These are phyloP conservation scores for Neocrepidodera transversa DNA, from an alignment of 2,888 invertebrate genomes.

Conservation along the genomic window DNA sequence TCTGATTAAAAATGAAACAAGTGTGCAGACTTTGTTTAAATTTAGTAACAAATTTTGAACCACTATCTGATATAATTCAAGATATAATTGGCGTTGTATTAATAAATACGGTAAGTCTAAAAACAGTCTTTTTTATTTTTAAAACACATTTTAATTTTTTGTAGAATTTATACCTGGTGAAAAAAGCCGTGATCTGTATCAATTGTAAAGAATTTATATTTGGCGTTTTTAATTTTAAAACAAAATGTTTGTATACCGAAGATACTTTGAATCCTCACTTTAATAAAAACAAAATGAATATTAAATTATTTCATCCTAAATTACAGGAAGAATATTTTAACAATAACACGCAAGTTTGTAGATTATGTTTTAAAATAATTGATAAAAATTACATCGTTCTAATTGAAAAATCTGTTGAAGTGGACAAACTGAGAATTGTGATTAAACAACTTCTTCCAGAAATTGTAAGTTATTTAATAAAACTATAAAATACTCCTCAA, in stretches of 20 bases:
- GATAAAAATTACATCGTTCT: not conserved
- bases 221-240: not conserved
- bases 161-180: too few relatives aligned
- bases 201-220: not conserved
- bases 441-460: not conserved
- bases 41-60: too few relatives aligned
- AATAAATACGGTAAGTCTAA: too few relatives aligned
- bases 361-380: not conserved
- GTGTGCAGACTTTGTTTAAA: too few relatives aligned
- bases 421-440: not conserved
- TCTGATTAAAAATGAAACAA: too few relatives aligned
- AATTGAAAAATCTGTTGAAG: not conserved
- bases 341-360: not conserved
- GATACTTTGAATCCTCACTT: not conserved
- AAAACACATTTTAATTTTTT: too few relatives aligned
- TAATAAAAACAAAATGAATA: not conserved
- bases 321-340: not conserved
- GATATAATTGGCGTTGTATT: too few relatives aligned
- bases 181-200: not conserved
- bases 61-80: too few relatives aligned
- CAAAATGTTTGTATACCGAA: not conserved
- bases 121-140: too few relatives aligned
- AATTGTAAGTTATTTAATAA: not conserved
- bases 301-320: not conserved
- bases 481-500: too few relatives aligned